Conservation (phyloP, 2,888 invertebrate species). For the Lycophotia porphyrea region DNA sequence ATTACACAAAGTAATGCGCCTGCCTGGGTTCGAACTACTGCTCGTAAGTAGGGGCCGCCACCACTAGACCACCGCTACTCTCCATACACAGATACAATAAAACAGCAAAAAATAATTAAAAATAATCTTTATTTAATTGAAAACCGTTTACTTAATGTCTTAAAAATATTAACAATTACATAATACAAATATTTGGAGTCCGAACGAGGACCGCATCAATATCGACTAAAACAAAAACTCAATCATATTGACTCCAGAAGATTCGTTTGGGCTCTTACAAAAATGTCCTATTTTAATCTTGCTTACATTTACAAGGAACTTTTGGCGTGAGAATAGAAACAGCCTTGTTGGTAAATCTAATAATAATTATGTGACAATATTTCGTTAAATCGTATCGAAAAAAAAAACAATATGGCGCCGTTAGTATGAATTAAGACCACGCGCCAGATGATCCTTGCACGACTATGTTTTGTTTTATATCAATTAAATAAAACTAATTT, state of each 20-base stretch:
- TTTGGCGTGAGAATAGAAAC: not conserved
- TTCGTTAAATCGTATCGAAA: no score
- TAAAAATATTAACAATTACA: conserved; percentile 61
- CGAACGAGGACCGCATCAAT: conserved; percentile 42
- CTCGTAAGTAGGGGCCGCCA: no score
- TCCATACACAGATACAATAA: no score
- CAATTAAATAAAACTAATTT: no score
- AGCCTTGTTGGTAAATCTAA: not conserved
- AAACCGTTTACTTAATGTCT: conserved; percentile 58
- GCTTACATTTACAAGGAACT: not conserved
- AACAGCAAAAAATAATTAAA: conserved; percentile 21
- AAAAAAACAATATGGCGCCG: no score
- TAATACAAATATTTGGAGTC: conserved; percentile 50
- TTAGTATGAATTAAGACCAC: no score
- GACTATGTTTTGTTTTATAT: no score
- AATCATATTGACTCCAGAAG: not conserved
- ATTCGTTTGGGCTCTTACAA: conserved; percentile 55
- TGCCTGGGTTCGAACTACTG: no score
- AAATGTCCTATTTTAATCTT: conserved; percentile 18
- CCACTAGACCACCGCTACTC: no score
- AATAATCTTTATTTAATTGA: conserved; percentile 62
- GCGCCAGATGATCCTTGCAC: no score
- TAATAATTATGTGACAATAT: no score
- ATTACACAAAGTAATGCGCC: no score
- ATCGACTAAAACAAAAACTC: not conserved